These are phyloP conservation scores for Chalcosyrphus nemorum DNA, from an alignment of 2,888 invertebrate genomes.

Conservation along the genomic window DNA sequence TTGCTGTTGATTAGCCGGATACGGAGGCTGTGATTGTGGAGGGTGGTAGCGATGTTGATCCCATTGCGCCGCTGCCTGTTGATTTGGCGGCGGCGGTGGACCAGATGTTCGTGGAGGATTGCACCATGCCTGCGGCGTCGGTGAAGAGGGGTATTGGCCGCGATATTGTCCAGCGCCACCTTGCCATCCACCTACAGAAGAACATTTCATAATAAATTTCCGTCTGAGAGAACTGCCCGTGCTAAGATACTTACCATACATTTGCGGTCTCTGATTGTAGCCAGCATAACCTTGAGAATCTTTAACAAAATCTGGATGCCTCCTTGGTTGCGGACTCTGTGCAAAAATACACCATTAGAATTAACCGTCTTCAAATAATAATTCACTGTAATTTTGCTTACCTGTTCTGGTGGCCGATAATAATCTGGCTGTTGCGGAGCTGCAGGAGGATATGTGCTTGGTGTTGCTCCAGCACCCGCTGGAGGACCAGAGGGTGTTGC, in stretches of 20 bases:
- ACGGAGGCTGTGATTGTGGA: slow-evolving; percentile 80
- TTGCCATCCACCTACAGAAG: slow-evolving; percentile 85
- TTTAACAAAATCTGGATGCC: slow-evolving; percentile 92
- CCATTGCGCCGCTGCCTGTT: slow-evolving; percentile 81
- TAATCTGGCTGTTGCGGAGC: slow-evolving; percentile 84
- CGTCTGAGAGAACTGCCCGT: neutral
- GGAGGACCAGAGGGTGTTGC: slow-evolving; percentile 77
- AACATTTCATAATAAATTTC: too few species aligned
- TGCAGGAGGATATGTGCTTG: slow-evolving; percentile 82
- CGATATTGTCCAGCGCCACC: slow-evolving; percentile 83
- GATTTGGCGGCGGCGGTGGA: slow-evolving; percentile 81
- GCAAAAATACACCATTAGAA: neutral
- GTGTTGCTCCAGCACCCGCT: slow-evolving; percentile 82
- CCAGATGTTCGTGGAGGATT: slow-evolving; percentile 79
- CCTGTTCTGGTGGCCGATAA: slow-evolving; percentile 83
- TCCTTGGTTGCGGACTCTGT: slow-evolving; percentile 88
- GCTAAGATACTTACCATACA: slow-evolving; percentile 84
- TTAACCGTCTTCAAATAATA: too few species aligned
- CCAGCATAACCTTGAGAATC: slow-evolving; percentile 87
- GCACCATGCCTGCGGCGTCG: slow-evolving; percentile 80
- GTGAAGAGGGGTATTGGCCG: slow-evolving; percentile 81
- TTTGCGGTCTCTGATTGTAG: slow-evolving; percentile 86
- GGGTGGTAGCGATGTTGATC: slow-evolving; percentile 83
- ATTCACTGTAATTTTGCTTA: slow-evolving; percentile 63
- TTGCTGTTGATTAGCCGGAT: slow-evolving; percentile 82